Evolutionary conservation across 2,888 invertebrate species (phyloP).

Genomic region (Drosophila mimica): DNA sequence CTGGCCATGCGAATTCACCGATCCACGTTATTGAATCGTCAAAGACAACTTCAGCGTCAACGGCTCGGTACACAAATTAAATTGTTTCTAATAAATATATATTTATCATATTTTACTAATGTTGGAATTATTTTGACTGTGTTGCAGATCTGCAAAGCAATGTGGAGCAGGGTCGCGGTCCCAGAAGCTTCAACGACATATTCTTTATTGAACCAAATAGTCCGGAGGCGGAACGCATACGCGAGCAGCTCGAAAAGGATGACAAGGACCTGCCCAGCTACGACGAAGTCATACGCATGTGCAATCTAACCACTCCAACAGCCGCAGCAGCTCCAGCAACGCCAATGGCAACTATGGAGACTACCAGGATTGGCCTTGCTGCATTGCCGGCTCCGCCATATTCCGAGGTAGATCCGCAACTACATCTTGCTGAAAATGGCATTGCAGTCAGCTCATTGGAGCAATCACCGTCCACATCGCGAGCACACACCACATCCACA

Average conservation of each 20-base stretch:
- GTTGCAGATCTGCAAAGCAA: conserved; percentile 78
- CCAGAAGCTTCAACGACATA: conserved; percentile 77
- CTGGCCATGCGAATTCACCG: conserved; percentile 62
- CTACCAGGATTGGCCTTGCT: conserved; percentile 59
- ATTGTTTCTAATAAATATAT: background rate
- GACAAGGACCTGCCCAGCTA: conserved; percentile 83
- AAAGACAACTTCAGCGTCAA: conserved; percentile 39
- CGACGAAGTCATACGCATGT: conserved; percentile 83
- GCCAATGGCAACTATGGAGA: conserved; percentile 29
- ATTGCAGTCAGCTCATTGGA: conserved; percentile 33
- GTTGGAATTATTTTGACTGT: background rate
- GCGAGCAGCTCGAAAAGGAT: conserved; percentile 80
- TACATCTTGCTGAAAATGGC: background rate
- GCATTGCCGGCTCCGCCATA: conserved; percentile 74
- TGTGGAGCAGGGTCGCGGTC: conserved; percentile 55
- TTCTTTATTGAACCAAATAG: conserved; percentile 80
- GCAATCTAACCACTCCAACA: conserved; percentile 58
- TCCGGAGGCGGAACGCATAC: conserved; percentile 75
- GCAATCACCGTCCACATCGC: conserved; percentile 68
- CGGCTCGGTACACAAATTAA: conserved; percentile 42
- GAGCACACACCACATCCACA: conserved; percentile 35
- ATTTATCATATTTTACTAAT: background rate
- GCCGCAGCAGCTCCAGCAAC: conserved; percentile 44
- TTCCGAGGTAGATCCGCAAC: conserved; percentile 57
- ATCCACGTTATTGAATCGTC: conserved; percentile 41